These are phyloP conservation scores for Coelopa frigida DNA, from an alignment of 1,140 invertebrate genomes.

Conservation along the genomic window DNA sequence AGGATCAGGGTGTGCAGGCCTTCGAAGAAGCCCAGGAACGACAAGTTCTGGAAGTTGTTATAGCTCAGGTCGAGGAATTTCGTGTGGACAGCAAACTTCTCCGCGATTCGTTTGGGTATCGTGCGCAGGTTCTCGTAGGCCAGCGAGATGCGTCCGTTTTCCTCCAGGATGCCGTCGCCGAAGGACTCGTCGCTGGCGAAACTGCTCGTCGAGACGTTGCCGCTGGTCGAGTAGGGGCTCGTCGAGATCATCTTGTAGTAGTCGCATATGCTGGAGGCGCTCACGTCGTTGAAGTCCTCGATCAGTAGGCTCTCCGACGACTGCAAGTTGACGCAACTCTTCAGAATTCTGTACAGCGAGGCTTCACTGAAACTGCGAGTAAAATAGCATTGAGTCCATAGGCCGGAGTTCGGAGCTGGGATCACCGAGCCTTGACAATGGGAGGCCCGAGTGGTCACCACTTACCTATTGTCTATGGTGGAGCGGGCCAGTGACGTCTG, in stretches of 20 bases:
- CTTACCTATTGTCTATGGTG: no score
- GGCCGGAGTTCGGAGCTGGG: no score
- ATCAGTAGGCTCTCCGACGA: slow-evolving; percentile 26
- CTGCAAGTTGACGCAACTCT: slow-evolving; percentile 31
- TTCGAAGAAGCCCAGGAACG: slow-evolving; percentile 39
- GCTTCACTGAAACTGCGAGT: no score
- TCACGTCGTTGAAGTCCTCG: slow-evolving; percentile 25
- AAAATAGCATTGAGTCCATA: no score
- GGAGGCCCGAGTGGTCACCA: no score
- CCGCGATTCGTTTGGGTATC: slow-evolving; percentile 32
- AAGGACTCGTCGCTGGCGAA: slow-evolving; percentile 31
- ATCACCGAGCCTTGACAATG: no score
- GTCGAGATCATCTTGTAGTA: slow-evolving; percentile 31
- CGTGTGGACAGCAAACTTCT: slow-evolving; percentile 34
- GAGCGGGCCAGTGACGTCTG: no score
- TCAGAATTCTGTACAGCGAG: slow-evolving; percentile 30
- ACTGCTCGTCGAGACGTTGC: slow-evolving; percentile 31
- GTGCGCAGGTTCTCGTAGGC: slow-evolving; percentile 37
- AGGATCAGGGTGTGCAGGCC: slow-evolving; percentile 35
- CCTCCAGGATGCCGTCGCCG: slow-evolving; percentile 31
- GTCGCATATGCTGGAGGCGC: slow-evolving; percentile 7
- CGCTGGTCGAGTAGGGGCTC: slow-evolving; percentile 30
- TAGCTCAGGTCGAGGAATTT: slow-evolving; percentile 39
- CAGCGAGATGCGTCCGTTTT: slow-evolving; percentile 37
- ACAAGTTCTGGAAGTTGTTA: slow-evolving; percentile 35